Percentiles rank a stretch among this genome's conserved stretches.
Evolutionary conservation across 2,888 invertebrate species (phyloP).

Genomic region (Oxycera nigricornis): DNA sequence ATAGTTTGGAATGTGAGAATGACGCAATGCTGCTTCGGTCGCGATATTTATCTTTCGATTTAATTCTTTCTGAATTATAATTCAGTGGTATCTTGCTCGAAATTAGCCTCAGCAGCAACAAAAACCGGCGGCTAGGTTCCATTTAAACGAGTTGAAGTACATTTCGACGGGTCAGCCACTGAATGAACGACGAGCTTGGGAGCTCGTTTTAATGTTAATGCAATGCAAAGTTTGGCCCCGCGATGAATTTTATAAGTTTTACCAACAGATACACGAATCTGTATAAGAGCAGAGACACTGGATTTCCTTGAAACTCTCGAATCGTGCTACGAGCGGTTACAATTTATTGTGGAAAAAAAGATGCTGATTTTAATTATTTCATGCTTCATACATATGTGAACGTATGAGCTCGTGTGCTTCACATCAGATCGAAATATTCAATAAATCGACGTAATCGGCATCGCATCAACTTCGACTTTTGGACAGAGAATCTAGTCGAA

Average conservation of each 20-base stretch:
- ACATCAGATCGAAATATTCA: not conserved
- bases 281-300: constrained; percentile 6
- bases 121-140: not conserved
- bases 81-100: not conserved
- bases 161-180: constrained; percentile 18
- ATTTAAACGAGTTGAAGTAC: not conserved
- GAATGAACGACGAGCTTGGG: not conserved
- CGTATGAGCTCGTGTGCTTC: not conserved
- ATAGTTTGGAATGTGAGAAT: too few relatives aligned
- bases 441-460: not conserved
- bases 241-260: constrained; percentile 3
- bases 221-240: not conserved
- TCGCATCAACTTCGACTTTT: not conserved
- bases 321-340: not conserved
- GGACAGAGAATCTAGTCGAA: not conserved
- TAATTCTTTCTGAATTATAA: not conserved
- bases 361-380: constrained; percentile 3
- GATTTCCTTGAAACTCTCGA: constrained; percentile 15
- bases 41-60: not conserved
- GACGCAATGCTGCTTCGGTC: too few relatives aligned
- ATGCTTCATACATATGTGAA: not conserved
- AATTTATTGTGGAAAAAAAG: not conserved
- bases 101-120: not conserved
- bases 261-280: not conserved
- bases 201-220: constrained; percentile 9